Conservation (phyloP, 2,797 vertebrate species). For the Onychomys torridus region DNA sequence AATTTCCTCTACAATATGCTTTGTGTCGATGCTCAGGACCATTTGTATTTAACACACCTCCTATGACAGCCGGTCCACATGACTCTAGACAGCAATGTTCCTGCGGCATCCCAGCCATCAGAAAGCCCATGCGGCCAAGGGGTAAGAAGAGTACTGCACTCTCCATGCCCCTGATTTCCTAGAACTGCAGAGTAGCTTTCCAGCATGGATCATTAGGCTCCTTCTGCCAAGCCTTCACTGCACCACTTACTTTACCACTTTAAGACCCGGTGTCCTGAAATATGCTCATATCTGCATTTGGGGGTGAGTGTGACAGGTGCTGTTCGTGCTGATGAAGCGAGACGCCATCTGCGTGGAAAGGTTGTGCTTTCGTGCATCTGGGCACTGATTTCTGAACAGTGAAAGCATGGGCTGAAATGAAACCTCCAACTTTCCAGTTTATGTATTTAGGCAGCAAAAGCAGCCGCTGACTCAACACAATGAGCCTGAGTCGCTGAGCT, state of each 20-base stretch:
- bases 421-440: neutral
- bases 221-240: neutral
- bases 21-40: neutral
- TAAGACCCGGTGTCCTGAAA: conserved; percentile 19
- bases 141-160: neutral
- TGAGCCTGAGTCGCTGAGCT: neutral
- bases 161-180: neutral
- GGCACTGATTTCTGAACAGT: conserved; percentile 55
- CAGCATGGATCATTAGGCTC: neutral
- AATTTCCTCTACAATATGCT: neutral
- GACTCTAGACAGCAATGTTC: neutral
- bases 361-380: neutral
- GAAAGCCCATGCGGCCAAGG: neutral
- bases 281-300: conserved; percentile 55
- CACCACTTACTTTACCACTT: neutral
- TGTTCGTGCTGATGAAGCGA: neutral
- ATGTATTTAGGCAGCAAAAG: conserved; percentile 21
- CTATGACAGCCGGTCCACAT: neutral
- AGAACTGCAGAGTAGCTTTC: neutral
- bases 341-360: conserved; percentile 57
- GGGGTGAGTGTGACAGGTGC: conserved; percentile 20
- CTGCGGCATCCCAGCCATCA: neutral
- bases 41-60: neutral
- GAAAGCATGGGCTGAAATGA: conserved; percentile 31
- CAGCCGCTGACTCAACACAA: conserved; percentile 15